Evolutionary conservation across 2,113 vertebrate genomes (phyloP).

Genomic region (Sclerurus mexicanus): DNA sequence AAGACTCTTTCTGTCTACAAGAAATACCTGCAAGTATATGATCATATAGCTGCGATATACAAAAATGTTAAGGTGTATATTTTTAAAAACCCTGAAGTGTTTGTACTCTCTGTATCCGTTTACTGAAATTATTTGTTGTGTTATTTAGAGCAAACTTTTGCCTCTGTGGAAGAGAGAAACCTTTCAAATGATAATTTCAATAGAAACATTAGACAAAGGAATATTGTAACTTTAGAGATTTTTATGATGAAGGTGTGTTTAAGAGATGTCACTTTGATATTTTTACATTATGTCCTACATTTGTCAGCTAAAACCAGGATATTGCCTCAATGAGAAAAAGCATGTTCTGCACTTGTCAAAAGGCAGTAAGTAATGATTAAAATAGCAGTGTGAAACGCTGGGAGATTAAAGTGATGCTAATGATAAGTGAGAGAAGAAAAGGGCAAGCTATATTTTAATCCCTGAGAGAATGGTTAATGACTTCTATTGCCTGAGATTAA

Average conservation of each 20-base stretch:
- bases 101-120: conserved; percentile 17
- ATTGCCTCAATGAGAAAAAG: conserved; percentile 99
- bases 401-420: conserved; percentile 99
- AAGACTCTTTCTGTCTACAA: not conserved
- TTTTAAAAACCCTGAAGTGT: conserved; percentile 34
- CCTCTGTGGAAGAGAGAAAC: conserved; percentile 73
- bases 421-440: conserved; percentile 99
- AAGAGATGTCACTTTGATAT: conserved; percentile 96
- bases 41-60: not conserved
- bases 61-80: not conserved
- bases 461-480: conserved; percentile 99
- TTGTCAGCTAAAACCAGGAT: conserved; percentile 99
- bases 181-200: conserved; percentile 80
- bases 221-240: conserved; percentile 86
- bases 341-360: conserved; percentile 99
- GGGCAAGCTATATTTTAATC: conserved; percentile 99
- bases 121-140: conserved; percentile 68
- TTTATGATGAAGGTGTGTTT: conserved; percentile 90
- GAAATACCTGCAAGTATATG: conserved; percentile 18
- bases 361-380: conserved; percentile 99
- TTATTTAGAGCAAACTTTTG: conserved; percentile 79
- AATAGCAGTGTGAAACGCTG: conserved; percentile 99
- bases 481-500: conserved; percentile 99
- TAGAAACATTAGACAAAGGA: conserved; percentile 83
- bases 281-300: conserved; percentile 99